Percentiles rank a stretch among this genome's conserved stretches.
These are phyloP conservation scores for Amphiprion ocellaris DNA, from an alignment of 2,113 vertebrate species.

Conservation along the genomic window DNA sequence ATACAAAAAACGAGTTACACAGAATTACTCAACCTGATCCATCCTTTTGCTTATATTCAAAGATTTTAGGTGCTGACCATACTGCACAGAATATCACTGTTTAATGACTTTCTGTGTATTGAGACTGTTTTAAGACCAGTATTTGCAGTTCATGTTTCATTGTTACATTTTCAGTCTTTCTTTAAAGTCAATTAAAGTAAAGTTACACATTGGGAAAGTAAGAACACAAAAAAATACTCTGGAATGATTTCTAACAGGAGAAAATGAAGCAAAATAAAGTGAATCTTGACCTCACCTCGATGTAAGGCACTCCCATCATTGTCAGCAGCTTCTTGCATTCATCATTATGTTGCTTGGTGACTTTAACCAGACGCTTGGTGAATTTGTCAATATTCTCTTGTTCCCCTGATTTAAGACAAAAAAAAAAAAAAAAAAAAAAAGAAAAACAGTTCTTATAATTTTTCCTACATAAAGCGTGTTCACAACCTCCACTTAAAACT, in stretches of 20 bases:
- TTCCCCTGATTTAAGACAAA: conserved; percentile 75
- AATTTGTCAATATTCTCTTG: conserved; percentile 94
- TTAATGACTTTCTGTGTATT: too few species aligned
- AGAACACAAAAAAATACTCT: not conserved
- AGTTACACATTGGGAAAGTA: not conserved
- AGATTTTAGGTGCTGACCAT: too few species aligned
- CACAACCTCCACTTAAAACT: too few species aligned
- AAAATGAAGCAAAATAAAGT: not conserved
- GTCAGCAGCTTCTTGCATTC: conserved; percentile 93
- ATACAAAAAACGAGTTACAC: not conserved
- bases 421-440: too few species aligned
- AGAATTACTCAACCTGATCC: not conserved
- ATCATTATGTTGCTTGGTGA: conserved; percentile 93
- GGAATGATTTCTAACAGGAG: not conserved
- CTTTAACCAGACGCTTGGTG: conserved; percentile 94
- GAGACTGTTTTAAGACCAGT: too few species aligned
- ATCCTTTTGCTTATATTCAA: too few species aligned
- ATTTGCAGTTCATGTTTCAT: too few species aligned
- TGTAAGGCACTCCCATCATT: conserved; percentile 95
- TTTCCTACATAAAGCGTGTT: too few species aligned
- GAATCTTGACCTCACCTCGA: conserved; percentile 81
- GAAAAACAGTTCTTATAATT: too few species aligned
- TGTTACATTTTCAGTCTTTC: too few species aligned
- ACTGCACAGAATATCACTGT: too few species aligned
- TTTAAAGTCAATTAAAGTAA: too few species aligned